Evolutionary conservation across 1,140 invertebrate species (phyloP).

Genomic region (Zaprionus vittiger): DNA sequence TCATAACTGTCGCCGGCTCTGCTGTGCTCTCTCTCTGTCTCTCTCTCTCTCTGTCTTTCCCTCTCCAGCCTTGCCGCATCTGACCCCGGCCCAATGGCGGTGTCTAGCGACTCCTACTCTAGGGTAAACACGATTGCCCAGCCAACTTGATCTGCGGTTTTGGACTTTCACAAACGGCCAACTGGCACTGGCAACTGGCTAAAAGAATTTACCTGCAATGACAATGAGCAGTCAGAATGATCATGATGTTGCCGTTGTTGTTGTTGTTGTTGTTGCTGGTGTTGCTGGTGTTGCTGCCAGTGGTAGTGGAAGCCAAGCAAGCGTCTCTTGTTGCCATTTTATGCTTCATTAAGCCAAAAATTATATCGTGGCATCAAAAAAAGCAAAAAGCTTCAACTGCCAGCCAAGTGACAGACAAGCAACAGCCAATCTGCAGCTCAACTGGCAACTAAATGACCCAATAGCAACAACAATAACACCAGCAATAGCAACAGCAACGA

Average conservation of each 20-base stretch:
- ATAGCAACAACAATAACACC: slow-evolving; percentile 16
- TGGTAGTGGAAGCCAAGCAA: slow-evolving; percentile 19
- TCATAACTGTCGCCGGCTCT: not conserved
- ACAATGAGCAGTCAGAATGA: slow-evolving; percentile 49
- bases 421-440: slow-evolving; percentile 48
- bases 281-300: not conserved
- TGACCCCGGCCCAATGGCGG: slow-evolving; percentile 34
- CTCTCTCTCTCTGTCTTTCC: not conserved
- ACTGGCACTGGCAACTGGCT: slow-evolving; percentile 36
- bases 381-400: slow-evolving; percentile 36
- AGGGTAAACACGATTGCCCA: slow-evolving; percentile 60
- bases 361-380: slow-evolving; percentile 68
- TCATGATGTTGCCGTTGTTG: slow-evolving; percentile 35
- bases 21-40: not conserved
- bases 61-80: not conserved
- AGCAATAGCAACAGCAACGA: not conserved
- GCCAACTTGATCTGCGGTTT: slow-evolving; percentile 58
- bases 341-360: slow-evolving; percentile 80
- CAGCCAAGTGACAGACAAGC: slow-evolving; percentile 50
- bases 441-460: slow-evolving; percentile 52
- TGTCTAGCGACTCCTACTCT: slow-evolving; percentile 55
- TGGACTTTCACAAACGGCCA: slow-evolving; percentile 55
- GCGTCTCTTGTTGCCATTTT: slow-evolving; percentile 60
- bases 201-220: slow-evolving; percentile 53
- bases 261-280: not conserved